Percentiles rank a stretch among this genome's conserved stretches.
phyloP scores from a whole-genome alignment of 2,113 vertebrate species.

The Dinomys branickii region DNA sequence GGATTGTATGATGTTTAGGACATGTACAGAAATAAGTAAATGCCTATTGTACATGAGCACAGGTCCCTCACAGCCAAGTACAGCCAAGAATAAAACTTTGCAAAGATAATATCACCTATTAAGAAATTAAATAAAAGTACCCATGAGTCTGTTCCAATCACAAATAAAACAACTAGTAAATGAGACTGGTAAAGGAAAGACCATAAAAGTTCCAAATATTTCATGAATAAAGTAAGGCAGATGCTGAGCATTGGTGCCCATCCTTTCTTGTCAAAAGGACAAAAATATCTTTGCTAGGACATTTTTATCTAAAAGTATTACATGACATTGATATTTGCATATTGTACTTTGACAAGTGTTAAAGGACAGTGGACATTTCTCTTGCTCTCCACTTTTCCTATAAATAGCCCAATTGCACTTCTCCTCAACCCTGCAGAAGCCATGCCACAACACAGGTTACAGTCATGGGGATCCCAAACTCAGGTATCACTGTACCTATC shows the following conservation, averaged over 20 bases:
- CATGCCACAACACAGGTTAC: constrained; percentile 4
- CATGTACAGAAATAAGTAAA: not conserved
- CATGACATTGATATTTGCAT: not conserved
- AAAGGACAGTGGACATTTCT: constrained; percentile 9
- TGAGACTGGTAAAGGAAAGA: not conserved
- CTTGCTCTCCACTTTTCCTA: not conserved
- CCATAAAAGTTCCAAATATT: not conserved
- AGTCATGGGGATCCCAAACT: not conserved
- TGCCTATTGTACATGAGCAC: not conserved
- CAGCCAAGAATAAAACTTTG: not conserved
- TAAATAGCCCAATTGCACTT: not conserved
- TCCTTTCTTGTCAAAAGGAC: not conserved
- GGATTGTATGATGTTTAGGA: not conserved
- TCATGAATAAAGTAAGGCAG: not conserved
- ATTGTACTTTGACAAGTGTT: not conserved
- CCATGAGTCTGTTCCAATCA: not conserved
- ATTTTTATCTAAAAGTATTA: constrained; percentile 32
- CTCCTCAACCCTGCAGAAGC: not conserved
- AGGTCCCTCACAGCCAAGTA: not conserved
- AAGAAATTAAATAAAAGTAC: not conserved
- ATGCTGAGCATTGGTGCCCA: not conserved
- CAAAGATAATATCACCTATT: not conserved
- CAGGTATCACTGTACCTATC: not conserved
- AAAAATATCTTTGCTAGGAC: not conserved
- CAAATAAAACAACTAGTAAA: not conserved